A percentile compares a stretch with the other conserved stretches of the same genome.
Evolutionary conservation across 2,797 vertebrate genomes (phyloP).

Genomic region (Premnoplex brunnescens): DNA sequence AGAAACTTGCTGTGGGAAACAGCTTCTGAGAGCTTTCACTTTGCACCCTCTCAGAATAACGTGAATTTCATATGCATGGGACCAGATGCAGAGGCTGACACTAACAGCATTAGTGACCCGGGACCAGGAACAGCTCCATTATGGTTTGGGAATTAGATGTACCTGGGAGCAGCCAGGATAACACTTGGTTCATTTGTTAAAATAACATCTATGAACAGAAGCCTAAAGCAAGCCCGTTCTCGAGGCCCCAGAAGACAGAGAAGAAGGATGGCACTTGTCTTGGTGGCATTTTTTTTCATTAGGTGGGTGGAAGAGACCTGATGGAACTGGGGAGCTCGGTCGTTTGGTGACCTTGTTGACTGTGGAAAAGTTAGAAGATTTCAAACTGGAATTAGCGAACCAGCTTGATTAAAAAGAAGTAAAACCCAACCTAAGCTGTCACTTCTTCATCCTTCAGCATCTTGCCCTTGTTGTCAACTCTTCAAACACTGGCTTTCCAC

Average conservation of each 20-base stretch:
- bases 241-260: neutral
- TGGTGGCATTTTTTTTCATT: conserved; percentile 43
- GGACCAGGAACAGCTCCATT: neutral
- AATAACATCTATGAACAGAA: neutral
- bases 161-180: neutral
- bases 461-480: rapidly evolving
- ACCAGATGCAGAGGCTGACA: neutral
- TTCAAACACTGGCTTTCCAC: neutral
- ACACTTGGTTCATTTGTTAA: conserved; percentile 24
- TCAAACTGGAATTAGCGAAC: neutral
- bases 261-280: neutral
- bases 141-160: neutral
- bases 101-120: neutral
- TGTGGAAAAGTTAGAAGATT: neutral
- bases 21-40: neutral
- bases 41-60: neutral
- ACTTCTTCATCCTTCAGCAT: neutral
- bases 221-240: neutral
- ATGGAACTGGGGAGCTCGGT: neutral
- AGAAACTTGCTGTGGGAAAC: neutral
- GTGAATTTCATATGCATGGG: neutral
- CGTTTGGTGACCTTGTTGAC: neutral
- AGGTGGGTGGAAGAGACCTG: neutral
- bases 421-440: neutral
- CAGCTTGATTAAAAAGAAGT: neutral